Conservation (phyloP, 2,888 invertebrate genomes). For the Chymomyza fuscimana region DNA sequence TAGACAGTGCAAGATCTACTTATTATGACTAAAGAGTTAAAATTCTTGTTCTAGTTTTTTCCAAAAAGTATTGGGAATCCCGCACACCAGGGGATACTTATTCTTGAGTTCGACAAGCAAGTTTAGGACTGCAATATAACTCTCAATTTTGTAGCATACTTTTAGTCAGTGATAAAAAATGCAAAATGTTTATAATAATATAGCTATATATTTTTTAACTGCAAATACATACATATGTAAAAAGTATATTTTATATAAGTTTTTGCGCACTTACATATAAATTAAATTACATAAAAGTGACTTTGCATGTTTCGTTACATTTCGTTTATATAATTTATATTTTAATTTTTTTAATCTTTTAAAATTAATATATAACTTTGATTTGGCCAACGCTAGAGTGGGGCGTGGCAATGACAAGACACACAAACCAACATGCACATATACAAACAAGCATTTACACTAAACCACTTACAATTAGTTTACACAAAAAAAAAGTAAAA, state of each 20-base stretch:
- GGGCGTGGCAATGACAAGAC: conserved; percentile 5
- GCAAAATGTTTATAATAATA: background rate
- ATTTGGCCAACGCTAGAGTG: background rate
- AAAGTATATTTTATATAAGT: background rate
- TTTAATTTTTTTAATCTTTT: background rate
- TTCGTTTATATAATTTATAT: conserved; percentile 15
- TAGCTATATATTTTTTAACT: background rate
- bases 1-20: too few relatives aligned
- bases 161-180: background rate
- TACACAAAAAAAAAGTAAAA: background rate
- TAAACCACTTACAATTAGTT: background rate
- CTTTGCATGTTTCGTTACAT: conserved; percentile 48
- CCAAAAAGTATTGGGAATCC: too few relatives aligned
- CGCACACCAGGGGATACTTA: too few relatives aligned
- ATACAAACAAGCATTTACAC: background rate
- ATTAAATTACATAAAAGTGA: conserved; percentile 57
- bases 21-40: too few relatives aligned
- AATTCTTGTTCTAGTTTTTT: too few relatives aligned
- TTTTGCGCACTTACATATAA: background rate
- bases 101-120: too few relatives aligned
- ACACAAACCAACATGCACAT: background rate
- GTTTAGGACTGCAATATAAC: too few relatives aligned
- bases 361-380: background rate
- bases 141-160: background rate
- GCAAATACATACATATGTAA: background rate